These are phyloP conservation scores for Schizaphis graminum DNA, from an alignment of 2,888 invertebrate genomes.

Conservation along the genomic window DNA sequence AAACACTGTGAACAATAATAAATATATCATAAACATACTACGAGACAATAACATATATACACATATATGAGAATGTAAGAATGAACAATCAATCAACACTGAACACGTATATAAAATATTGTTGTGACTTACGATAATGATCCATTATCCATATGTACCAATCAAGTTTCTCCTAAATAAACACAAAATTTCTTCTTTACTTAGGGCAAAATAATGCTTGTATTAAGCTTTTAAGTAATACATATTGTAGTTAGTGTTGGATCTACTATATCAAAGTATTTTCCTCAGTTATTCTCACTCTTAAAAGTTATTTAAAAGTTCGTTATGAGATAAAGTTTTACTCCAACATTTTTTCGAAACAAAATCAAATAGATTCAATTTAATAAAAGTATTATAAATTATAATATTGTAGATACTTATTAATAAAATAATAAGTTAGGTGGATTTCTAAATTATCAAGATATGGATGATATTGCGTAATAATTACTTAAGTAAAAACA, in stretches of 20 bases:
- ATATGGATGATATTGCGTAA: too few relatives aligned
- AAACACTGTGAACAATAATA: not conserved
- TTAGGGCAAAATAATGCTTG: not conserved
- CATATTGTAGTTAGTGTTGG: not conserved
- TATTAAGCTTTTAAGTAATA: slow-evolving; percentile 25
- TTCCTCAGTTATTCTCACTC: not conserved
- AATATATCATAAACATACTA: not conserved
- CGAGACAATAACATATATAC: too few relatives aligned
- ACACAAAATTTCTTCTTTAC: not conserved
- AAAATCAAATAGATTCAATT: not conserved
- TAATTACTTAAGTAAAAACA: not conserved
- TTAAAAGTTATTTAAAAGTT: not conserved
- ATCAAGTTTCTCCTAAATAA: not conserved
- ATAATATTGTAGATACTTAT: not conserved
- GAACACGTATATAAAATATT: not conserved
- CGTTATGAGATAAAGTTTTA: not conserved
- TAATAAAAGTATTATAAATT: not conserved
- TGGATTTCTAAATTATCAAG: too few relatives aligned
- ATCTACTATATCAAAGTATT: not conserved
- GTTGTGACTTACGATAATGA: not conserved
- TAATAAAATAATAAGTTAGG: not conserved
- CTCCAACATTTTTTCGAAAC: not conserved
- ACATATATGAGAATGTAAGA: not conserved
- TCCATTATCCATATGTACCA: not conserved
- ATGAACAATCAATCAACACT: not conserved